Evolutionary conservation across 2,888 invertebrate species (phyloP), one percentile per base, ranked within the genome.

Genomic region (Metellina segmentata): DNA sequence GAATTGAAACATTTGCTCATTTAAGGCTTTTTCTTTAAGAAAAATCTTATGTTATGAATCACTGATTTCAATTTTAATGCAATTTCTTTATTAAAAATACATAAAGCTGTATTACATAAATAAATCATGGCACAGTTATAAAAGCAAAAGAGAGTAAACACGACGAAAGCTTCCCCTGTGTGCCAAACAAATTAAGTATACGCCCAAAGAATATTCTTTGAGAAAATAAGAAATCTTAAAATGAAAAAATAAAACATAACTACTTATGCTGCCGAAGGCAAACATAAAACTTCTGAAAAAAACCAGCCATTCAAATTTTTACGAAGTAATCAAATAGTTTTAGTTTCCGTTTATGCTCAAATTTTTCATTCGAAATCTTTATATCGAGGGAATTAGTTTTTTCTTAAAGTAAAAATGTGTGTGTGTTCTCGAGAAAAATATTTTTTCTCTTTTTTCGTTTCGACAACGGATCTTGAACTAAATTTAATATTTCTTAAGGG

Each of bases 291-390:
- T 61, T 81, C 49, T 53, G 72, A 90, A 83, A 90, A 87, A 89
- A 79, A 78, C 48, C 61, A 70, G 83, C 89, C 89, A 90, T 90
- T 90, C 83, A 90, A 90, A 85, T 90, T 90, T 90, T 90, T 90
- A 90, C 83, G 79, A 90, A 90, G 89, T 90, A 79, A 90, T 90
- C 89, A 90, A 85, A 90, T 90, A 90, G 89, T 90, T 90, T 90
- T 85, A 90, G 83, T 85, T 90, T 90, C 89, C 89, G 83, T 90
- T 90, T 90, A 85, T 83, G 77, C 89, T 51, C 34, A 85, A 83
- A 90, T 90, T 90, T 90, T 90, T 90, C 89, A 90, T 90, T 90
- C 61, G 71, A 72, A 61, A 83, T 90, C 83, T 79, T 90, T 72
- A 90, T 90, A 90, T 79, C 85, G 20, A 53, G 83, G 89, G 89